Base-by-base conservation (phyloP, 2,888 invertebrate species). In the Hirtodrosophila confusa region DNA sequence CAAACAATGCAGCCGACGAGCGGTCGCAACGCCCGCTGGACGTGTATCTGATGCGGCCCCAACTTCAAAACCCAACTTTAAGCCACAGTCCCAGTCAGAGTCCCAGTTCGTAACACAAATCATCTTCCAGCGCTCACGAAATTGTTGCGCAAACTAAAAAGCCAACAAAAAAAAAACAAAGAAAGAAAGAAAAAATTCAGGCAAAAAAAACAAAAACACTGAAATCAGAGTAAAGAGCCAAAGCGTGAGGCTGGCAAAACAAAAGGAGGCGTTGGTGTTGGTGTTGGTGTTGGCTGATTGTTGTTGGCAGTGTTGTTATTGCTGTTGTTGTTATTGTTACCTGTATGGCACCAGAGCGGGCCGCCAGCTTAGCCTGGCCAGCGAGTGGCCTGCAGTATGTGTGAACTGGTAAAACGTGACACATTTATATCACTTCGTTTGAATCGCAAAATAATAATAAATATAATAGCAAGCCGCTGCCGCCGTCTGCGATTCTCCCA, bases 321-420 rank as follows among this genome's bases (percentile, higher is more conserved):
- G 39, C 35, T 55, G 53, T 24, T 60, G 47, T 41, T 57, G 53
- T 29, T 71, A 44, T 40, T 75, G 60, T 76, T 86, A 88, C 89
- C 88, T 86, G 85, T 69, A 80, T 69, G 80, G 83, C 76, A 69
- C 60, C 71, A 60, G 17, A 17, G 56, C 51, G 27, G 55, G 53
- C 71, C 37, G 64, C 40, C 54, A 49, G 43, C 55, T 44, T 48
- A 55, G 55, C 56, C 49, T 55, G 68, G 68, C 58, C 78, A 57
- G 58, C 49, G 62, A 61, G 57, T 74, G 69, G 79, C 71, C 77
- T 84, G 80, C 88, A 90, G 78, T 88, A 90, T 90, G 90, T 90
- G 91, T 90, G 90, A 91, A 91, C 90, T 90, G 86, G 90, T 88
- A 90, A 90, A 90, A 91, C 90, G 90, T 90, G 90, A 90, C 90